Evolutionary conservation across 1,140 invertebrate genomes (phyloP).

Genomic region (Pristionchus pacificus): DNA sequence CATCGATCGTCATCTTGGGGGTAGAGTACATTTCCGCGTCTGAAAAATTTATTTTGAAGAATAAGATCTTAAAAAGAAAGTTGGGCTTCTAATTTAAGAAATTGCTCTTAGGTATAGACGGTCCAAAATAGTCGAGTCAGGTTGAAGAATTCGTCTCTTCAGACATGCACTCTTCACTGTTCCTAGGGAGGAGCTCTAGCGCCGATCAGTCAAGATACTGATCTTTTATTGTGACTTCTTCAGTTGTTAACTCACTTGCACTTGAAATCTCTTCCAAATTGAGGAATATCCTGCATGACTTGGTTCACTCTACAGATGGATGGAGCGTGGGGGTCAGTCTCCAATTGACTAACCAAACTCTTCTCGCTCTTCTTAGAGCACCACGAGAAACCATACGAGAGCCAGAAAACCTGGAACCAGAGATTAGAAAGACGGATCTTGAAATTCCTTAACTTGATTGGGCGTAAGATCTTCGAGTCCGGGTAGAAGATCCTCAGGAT

Average conservation of each 20-base stretch:
- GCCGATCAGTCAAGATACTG: too few species aligned
- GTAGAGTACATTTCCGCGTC: slow-evolving; percentile 30
- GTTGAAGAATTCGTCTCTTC: too few species aligned
- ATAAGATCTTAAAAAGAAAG: too few species aligned
- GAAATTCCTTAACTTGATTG: slow-evolving; percentile 25
- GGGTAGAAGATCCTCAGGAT: slow-evolving; percentile 24
- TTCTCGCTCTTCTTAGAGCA: slow-evolving; percentile 39
- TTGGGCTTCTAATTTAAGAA: too few species aligned
- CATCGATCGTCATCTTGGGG: slow-evolving; percentile 24
- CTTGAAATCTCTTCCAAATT: slow-evolving; percentile 36
- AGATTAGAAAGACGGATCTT: background rate
- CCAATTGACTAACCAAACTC: slow-evolving; percentile 28
- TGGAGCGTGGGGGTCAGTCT: slow-evolving; percentile 37
- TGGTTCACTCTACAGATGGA: slow-evolving; percentile 32
- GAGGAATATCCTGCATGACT: slow-evolving; percentile 37
- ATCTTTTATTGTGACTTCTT: too few species aligned
- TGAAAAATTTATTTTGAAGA: too few species aligned
- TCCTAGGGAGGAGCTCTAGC: too few species aligned
- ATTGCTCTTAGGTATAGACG: too few species aligned
- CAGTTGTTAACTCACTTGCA: slow-evolving; percentile 16
- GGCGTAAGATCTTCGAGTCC: slow-evolving; percentile 42
- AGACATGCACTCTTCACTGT: too few species aligned
- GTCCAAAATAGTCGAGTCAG: too few species aligned
- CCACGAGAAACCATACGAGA: slow-evolving; percentile 47
- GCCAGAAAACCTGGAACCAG: slow-evolving; percentile 43